A percentile compares a stretch with the other conserved stretches of the same genome.
phyloP scores from a whole-genome alignment of 2,113 vertebrate species.

The zebrafish (Danio rerio) region DNA sequence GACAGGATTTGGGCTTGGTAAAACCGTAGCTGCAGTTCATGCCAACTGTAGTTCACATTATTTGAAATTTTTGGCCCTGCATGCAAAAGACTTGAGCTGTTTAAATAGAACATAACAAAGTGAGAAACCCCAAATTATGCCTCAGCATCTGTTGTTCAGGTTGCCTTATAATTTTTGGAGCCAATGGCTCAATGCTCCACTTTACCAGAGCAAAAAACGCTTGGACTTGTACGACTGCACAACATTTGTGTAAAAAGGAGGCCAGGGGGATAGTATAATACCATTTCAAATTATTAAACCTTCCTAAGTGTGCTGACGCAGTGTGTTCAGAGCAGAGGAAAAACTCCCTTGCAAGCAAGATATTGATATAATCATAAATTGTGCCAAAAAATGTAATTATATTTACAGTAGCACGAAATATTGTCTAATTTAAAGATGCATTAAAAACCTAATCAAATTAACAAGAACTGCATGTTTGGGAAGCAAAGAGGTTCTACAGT shows the following conservation, averaged over 20 bases:
- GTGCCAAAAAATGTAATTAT: background rate
- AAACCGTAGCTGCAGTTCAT: background rate
- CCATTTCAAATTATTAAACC: conserved; percentile 11
- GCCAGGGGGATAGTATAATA: background rate
- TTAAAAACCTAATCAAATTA: background rate
- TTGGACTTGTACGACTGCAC: background rate
- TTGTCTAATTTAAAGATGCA: conserved; percentile 4
- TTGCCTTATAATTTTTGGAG: conserved; percentile 34
- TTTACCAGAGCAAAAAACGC: background rate
- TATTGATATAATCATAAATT: conserved; percentile 3
- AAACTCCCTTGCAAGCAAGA: background rate
- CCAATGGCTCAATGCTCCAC: conserved; percentile 18
- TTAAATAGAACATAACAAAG: background rate
- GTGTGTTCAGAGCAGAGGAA: background rate
- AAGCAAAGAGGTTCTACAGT: background rate
- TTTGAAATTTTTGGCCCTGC: background rate
- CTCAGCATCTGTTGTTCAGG: conserved; percentile 30
- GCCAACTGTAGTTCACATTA: background rate
- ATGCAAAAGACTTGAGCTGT: conserved; percentile 5
- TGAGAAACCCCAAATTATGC: background rate
- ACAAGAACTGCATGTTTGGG: background rate
- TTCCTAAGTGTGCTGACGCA: conserved; percentile 4
- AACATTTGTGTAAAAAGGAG: background rate
- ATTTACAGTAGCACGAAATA: conserved; percentile 1
- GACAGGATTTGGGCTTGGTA: background rate